phyloP scores from a whole-genome alignment of 2,888 invertebrate species.

The Tuberolachnus salignus region DNA sequence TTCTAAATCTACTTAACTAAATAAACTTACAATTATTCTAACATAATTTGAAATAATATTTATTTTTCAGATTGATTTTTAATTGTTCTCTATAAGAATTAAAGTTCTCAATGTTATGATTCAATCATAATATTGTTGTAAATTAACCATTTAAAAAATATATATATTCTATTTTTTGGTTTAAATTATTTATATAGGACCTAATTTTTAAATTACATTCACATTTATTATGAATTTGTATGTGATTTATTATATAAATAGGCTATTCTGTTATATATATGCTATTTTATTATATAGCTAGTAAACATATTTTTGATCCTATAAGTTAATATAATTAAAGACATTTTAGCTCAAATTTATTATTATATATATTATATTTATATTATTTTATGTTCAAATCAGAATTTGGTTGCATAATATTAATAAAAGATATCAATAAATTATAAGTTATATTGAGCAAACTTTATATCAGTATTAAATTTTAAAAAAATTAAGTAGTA shows the following conservation, averaged over 20 bases:
- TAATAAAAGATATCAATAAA: background rate
- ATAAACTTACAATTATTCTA: background rate
- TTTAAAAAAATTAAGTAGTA: conserved; percentile 3
- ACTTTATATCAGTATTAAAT: conserved; percentile 22
- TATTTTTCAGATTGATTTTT: background rate
- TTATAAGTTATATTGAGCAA: background rate
- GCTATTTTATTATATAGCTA: background rate
- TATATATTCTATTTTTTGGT: background rate
- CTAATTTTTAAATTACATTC: background rate
- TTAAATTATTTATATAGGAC: background rate
- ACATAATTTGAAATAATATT: background rate
- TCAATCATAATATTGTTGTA: background rate
- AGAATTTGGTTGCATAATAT: background rate
- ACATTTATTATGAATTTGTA: background rate
- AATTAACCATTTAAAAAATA: background rate
- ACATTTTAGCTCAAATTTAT: background rate
- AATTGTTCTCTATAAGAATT: background rate
- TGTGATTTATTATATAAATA: background rate
- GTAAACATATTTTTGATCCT: background rate
- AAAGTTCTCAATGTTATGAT: background rate
- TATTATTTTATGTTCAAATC: background rate
- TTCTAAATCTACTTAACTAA: no score
- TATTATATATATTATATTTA: background rate
- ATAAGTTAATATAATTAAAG: background rate
- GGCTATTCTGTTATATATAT: background rate